Evolutionary conservation across 2,888 invertebrate species (phyloP).

Genomic region (Hanleya hanleyi): DNA sequence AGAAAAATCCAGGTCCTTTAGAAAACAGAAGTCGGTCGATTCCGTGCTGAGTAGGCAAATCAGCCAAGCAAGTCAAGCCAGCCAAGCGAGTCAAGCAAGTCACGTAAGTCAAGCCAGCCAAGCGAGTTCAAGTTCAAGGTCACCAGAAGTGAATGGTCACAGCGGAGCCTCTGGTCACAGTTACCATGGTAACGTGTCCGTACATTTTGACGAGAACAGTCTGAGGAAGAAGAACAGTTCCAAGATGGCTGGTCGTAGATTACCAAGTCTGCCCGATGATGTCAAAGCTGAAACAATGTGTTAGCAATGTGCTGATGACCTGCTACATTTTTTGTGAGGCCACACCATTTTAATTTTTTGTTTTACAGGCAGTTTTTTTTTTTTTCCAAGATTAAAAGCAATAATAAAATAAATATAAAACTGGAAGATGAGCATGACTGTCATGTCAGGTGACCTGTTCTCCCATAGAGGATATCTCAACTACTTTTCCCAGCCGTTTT

Average conservation of each 20-base stretch:
- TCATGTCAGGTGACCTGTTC: too few species aligned
- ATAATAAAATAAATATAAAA: too few species aligned
- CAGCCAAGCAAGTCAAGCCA: neutral
- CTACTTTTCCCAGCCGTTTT: too few species aligned
- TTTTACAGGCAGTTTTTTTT: too few species aligned
- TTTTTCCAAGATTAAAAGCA: too few species aligned
- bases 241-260: neutral
- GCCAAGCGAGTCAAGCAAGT: neutral
- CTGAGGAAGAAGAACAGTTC: neutral
- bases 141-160: neutral
- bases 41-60: neutral
- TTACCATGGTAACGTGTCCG: neutral
- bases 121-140: neutral
- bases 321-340: too few species aligned
- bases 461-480: too few species aligned
- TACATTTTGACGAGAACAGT: neutral
- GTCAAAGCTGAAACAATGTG: neutral
- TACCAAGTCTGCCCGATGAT: neutral
- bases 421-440: too few species aligned
- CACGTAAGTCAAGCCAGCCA: too few species aligned
- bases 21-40: slow-evolving; percentile 40
- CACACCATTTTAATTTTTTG: too few species aligned
- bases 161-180: neutral
- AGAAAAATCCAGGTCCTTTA: slow-evolving; percentile 55
- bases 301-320: too few species aligned